Percentiles rank a stretch among this genome's conserved stretches.
phyloP scores from a whole-genome alignment of 2,888 invertebrate species.

The Sminthurides aquaticus region DNA sequence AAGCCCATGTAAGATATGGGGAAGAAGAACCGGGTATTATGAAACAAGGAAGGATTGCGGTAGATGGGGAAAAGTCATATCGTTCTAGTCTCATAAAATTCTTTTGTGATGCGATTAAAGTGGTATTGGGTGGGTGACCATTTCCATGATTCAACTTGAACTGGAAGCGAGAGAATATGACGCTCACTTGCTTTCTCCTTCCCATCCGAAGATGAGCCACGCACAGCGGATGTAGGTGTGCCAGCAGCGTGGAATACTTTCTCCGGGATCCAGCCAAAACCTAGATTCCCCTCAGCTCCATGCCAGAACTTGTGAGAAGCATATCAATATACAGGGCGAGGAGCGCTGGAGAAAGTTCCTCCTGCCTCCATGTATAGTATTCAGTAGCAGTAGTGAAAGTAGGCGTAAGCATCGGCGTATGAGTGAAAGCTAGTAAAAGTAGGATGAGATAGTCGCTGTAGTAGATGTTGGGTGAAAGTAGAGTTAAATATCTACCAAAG shows the following conservation, averaged over 20 bases:
- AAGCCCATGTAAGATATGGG: not conserved
- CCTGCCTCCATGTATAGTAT: no score
- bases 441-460: no score
- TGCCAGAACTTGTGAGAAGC: no score
- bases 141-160: not conserved
- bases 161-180: not conserved
- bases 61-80: slow-evolving; percentile 3
- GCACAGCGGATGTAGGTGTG: no score
- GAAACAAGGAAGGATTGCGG: not conserved
- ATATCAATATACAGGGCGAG: no score
- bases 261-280: not conserved
- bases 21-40: not conserved
- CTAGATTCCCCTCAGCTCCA: not conserved
- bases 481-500: no score
- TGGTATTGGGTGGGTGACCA: not conserved
- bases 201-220: no score
- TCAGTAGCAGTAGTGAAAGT: no score
- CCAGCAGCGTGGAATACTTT: not conserved
- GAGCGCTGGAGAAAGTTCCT: no score
- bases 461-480: no score
- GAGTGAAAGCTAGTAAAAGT: no score
- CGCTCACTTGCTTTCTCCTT: not conserved
- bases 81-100: not conserved
- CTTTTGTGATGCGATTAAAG: slow-evolving; percentile 5
- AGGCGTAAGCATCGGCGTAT: no score